Evolutionary conservation across 2,113 vertebrate genomes (phyloP).

Genomic region (Puffinus mauretanicus): DNA sequence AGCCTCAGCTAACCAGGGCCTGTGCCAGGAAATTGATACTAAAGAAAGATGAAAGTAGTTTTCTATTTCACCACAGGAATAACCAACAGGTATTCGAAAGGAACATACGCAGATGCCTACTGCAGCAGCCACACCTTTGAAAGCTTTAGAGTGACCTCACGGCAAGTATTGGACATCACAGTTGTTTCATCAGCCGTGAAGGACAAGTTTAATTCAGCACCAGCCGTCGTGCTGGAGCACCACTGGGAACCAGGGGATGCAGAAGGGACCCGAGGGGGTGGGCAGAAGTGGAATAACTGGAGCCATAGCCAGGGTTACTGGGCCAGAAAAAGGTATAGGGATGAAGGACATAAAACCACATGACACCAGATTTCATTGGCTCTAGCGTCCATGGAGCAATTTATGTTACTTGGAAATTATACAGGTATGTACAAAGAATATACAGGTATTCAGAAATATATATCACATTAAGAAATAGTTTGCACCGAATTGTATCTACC

Average conservation of each 20-base stretch:
- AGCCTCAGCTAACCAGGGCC: background rate
- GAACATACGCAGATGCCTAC: background rate
- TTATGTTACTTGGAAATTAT: background rate
- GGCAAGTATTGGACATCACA: background rate
- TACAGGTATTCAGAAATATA: background rate
- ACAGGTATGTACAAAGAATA: background rate
- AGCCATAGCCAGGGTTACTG: background rate
- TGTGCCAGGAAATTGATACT: background rate
- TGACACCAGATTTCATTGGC: background rate
- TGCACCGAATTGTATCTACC: background rate
- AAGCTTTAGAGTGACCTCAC: background rate
- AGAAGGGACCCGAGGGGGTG: no score
- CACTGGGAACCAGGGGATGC: rapidly evolving
- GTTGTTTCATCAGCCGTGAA: background rate
- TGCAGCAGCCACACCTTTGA: background rate
- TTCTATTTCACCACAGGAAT: background rate
- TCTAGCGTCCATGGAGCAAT: background rate
- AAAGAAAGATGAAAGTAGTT: background rate
- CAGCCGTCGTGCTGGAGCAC: rapidly evolving
- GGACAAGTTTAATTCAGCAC: background rate
- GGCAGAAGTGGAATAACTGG: background rate
- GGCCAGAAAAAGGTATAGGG: background rate
- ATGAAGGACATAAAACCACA: background rate
- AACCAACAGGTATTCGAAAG: background rate
- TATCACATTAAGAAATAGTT: background rate